Percentiles rank a stretch among this genome's conserved stretches.
Evolutionary conservation across 2,797 vertebrate species (phyloP).

Genomic region (Cryptoprocta ferox): DNA sequence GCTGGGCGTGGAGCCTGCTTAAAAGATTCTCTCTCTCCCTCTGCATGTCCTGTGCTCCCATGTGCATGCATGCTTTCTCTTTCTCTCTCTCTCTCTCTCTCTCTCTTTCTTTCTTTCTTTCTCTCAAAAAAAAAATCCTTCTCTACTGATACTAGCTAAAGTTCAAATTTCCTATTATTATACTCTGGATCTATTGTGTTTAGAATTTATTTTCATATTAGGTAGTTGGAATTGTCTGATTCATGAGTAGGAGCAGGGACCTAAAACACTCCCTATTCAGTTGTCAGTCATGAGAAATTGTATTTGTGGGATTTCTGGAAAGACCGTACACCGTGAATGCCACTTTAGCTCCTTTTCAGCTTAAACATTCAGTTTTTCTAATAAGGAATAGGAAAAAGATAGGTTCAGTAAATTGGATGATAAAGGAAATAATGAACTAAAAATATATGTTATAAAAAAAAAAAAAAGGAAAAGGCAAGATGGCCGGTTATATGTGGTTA

Average conservation of each 20-base stretch:
- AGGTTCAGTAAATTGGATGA: background rate
- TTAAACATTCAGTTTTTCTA: background rate
- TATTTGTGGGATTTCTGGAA: background rate
- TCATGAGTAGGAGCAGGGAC: background rate
- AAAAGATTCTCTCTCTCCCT: no score
- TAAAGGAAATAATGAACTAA: background rate
- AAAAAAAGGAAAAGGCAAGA: background rate
- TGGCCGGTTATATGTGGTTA: background rate
- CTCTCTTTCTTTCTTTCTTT: no score
- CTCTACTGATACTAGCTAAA: background rate
- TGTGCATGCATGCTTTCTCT: no score
- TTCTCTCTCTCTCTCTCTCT: no score
- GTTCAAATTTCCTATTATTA: background rate
- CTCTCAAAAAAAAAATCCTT: background rate
- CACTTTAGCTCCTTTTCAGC: background rate
- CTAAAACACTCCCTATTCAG: background rate
- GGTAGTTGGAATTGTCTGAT: background rate
- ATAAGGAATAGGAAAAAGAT: background rate
- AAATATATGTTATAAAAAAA: background rate
- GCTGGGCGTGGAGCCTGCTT: no score
- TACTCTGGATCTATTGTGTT: background rate
- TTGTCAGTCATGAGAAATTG: background rate
- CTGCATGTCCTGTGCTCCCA: no score
- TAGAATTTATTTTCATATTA: background rate
- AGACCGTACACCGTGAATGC: background rate